Percentiles rank a stretch among this genome's conserved stretches.
These are phyloP conservation scores for Marisa cornuarietis DNA, from an alignment of 1,140 invertebrate species.

Conservation along the genomic window DNA sequence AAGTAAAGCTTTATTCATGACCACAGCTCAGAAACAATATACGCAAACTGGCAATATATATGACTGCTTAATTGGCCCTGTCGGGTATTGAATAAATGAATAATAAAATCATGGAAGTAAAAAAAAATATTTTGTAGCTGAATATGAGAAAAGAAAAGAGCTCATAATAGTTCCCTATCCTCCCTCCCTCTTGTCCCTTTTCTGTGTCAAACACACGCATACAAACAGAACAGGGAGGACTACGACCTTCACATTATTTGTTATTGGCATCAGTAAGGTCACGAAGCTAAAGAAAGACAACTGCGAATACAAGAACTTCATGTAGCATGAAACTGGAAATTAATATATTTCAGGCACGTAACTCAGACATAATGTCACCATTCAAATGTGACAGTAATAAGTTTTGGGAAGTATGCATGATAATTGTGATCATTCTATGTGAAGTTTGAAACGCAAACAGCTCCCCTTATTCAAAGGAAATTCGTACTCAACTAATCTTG, in stretches of 20 bases:
- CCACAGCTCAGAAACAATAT: neutral
- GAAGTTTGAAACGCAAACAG: no score
- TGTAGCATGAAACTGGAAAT: neutral
- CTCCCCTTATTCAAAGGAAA: neutral
- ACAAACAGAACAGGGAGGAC: neutral
- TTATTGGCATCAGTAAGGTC: no score
- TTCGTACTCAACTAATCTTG: neutral
- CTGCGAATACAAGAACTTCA: neutral
- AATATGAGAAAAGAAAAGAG: no score
- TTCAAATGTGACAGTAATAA: neutral
- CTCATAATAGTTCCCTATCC: neutral
- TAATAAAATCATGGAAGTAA: no score
- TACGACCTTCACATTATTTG: neutral
- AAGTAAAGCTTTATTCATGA: neutral
- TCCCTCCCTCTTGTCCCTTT: neutral
- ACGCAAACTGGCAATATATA: neutral
- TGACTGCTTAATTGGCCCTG: no score
- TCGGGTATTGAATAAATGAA: no score
- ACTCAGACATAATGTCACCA: neutral
- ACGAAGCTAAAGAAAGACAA: constrained; percentile 13
- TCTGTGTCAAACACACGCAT: neutral
- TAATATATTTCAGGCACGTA: neutral
- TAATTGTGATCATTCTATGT: neutral
- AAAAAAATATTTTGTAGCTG: no score
- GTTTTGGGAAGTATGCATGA: neutral